Base-by-base conservation (phyloP, 1,140 invertebrate species). In the Sitophilus oryzae region DNA sequence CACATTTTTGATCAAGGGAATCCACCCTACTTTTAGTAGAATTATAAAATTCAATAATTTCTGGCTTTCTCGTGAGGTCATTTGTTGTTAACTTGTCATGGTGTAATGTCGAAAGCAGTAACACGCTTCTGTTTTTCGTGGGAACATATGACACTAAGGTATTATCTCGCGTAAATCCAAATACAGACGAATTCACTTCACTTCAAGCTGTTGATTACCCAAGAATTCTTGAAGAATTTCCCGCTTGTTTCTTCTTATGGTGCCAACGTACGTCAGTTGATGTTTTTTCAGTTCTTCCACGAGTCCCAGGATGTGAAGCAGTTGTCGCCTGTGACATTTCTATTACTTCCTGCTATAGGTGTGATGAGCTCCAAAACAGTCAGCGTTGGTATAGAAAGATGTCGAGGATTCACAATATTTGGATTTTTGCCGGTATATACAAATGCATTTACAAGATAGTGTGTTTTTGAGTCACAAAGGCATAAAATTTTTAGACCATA, bases 301-400 rank as follows among this genome's bases (percentile, higher is more conserved):
- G n/a, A n/a, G n/a, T n/a, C n/a, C n/a, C n/a, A n/a, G n/a, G 61
- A 68, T 0, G 67, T 73, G 42, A 74, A 73, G 50, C 64, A 75
- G 59, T 75, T 74, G 38, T 76, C 72, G 0, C 66, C 67, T 15
- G 60, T 68, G 0, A 76, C 6, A 14, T 64, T 63, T 47, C 72
- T 65, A 10, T 66, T 63, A 20, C 56, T 61, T 50, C 63, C 40
- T 11, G 66, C 48, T 8, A 68, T 15, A 20, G 61, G 57, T 53
- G 42, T 6, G 14, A 50, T 56, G 14, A 50, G 48, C 8, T 23
- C 18, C 14, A 52, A 1, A 2, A 52, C 50, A 30, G 50, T 4
- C 16, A 43, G 50, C 14, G 37, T 25, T 9, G 40, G 50, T 22
- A 19, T 20, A 10, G 22, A 19, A 11, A 41, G 18, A 11, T 52